phyloP scores from a whole-genome alignment of 2,888 invertebrate genomes.

The Rotaria macrura region DNA sequence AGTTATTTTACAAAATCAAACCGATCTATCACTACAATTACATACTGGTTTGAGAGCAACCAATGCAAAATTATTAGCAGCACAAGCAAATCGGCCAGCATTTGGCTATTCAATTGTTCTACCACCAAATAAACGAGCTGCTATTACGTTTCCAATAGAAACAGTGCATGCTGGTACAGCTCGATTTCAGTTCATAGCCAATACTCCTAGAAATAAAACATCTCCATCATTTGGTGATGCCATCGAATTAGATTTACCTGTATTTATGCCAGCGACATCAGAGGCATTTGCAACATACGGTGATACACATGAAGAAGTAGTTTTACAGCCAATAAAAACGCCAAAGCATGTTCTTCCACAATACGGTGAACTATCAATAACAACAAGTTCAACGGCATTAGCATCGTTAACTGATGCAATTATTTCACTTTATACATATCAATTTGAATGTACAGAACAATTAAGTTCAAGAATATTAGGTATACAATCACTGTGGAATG shows the following conservation, averaged over 20 bases:
- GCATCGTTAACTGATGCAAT: background rate
- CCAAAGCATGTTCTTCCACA: background rate
- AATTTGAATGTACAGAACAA: background rate
- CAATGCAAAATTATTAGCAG: background rate
- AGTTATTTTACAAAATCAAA: slow-evolving; percentile 6
- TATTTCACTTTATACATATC: background rate
- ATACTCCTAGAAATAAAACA: background rate
- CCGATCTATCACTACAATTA: background rate
- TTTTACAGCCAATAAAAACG: background rate
- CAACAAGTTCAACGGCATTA: background rate
- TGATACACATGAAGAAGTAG: background rate
- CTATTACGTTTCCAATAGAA: background rate
- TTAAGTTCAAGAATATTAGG: slow-evolving; percentile 6
- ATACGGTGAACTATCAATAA: background rate
- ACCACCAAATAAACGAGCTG: background rate
- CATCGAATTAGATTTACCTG: background rate
- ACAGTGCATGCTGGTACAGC: background rate
- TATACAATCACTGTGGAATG: background rate
- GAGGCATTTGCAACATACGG: background rate
- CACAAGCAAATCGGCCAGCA: background rate
- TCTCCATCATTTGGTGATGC: background rate
- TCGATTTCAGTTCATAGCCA: background rate
- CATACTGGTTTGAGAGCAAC: background rate
- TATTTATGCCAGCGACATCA: background rate
- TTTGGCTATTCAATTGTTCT: background rate